phyloP scores from a whole-genome alignment of 2,888 invertebrate species.

The Orthosia incerta region DNA sequence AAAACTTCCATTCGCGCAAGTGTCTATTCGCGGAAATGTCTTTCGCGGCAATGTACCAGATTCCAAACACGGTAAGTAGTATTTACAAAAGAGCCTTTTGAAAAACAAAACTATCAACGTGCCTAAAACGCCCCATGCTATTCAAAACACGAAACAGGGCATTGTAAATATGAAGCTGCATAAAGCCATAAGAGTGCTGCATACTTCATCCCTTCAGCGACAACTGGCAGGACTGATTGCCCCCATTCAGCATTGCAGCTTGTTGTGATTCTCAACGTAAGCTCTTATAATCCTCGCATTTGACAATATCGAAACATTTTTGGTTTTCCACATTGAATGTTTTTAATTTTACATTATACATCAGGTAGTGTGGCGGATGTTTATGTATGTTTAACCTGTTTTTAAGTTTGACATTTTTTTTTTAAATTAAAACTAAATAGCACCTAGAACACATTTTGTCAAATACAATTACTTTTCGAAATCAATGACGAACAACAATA shows the following conservation, averaged over 20 bases:
- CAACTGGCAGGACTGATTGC: slow-evolving; percentile 74
- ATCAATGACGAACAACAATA: too few relatives aligned
- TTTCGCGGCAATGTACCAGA: too few relatives aligned
- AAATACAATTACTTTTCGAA: too few relatives aligned
- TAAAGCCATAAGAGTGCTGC: slow-evolving; percentile 32
- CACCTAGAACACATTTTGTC: too few relatives aligned
- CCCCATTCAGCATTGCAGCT: slow-evolving; percentile 72
- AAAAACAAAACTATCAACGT: background rate
- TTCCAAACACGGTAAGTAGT: too few relatives aligned
- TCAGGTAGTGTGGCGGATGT: background rate
- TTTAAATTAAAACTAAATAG: too few relatives aligned
- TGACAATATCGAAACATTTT: slow-evolving; percentile 50
- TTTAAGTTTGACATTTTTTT: too few relatives aligned
- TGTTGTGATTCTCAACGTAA: slow-evolving; percentile 63
- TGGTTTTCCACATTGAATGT: background rate
- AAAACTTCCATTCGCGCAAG: too few relatives aligned
- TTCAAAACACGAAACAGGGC: slow-evolving; percentile 32
- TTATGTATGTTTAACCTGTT: background rate
- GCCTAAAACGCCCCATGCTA: slow-evolving; percentile 9
- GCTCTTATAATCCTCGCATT: slow-evolving; percentile 65
- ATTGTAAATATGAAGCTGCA: slow-evolving; percentile 45
- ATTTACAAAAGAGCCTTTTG: background rate
- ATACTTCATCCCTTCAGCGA: slow-evolving; percentile 62
- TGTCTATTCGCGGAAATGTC: too few relatives aligned
- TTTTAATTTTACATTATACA: background rate